Base-by-base conservation (phyloP, 1,140 invertebrate species). In the Holotrichia oblita region DNA sequence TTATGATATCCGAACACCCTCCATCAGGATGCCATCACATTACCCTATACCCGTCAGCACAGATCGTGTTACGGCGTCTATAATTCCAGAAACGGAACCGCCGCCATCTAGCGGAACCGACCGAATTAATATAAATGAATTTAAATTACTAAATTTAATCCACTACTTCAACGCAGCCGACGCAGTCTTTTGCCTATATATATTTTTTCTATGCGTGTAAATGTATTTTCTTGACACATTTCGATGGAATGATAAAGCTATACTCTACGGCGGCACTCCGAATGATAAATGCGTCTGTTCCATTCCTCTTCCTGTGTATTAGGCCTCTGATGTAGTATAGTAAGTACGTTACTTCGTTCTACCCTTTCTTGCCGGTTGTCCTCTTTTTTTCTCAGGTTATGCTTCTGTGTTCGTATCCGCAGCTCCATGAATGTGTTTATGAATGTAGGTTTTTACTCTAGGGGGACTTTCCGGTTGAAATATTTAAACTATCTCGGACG, bases 81-180 rank as follows among this genome's bases (percentile, higher is more conserved):
- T 22, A 10, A 27, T 69, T 69, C 22, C 12, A 20, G 4, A 22
- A 20, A 0, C 20, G 61, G 7, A 69, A 14, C 61, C n/a, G 27
- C 8, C 61, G 61, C 61, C 22, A 69, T 69, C 61, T 34, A 69
- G 8, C 61, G 61, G 7, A 27, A 34, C 22, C 1, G 22, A 24
- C 17, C 22, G 61, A 69, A 69, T 34, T 69, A 69, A 69, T 69
- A 69, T 27, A 69, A 69, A 69, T 69, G 61, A 69, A 69, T 69
- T 69, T 69, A 69, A 69, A 69, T 69, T 3, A 69, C 61, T 4
- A 69, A 69, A 69, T 69, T 34, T 69, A 69, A 27, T 69, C 7
- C 20, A 27, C 17, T 14, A 20, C 20, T 10, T 34, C 9, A 22
- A 10, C 22, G 20, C 22, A 6, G 7, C 12, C 22, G 22, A 17